Conservation (phyloP, 2,113 vertebrate species). For the Pao palembangensis region DNA sequence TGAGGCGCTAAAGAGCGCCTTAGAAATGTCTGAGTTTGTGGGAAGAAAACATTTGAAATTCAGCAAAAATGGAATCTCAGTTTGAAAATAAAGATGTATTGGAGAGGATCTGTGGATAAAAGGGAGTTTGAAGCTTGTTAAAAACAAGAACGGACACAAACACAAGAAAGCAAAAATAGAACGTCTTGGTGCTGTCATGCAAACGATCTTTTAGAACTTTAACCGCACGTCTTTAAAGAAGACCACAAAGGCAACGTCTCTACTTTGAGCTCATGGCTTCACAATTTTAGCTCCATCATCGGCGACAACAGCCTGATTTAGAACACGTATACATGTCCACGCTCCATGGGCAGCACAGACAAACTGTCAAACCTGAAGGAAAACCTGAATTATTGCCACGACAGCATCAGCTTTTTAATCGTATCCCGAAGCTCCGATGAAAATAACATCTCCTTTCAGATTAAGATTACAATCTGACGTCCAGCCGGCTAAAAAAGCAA, state of each 20-base stretch:
- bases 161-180: not conserved
- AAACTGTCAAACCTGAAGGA: constrained; percentile 66
- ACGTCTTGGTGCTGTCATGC: not conserved
- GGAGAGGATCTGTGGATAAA: no score
- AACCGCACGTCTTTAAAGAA: constrained; percentile 3
- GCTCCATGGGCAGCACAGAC: constrained; percentile 59
- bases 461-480: constrained; percentile 38
- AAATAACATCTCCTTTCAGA: constrained; percentile 53
- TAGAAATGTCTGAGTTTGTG: no score
- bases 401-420: constrained; percentile 66
- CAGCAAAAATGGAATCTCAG: no score
- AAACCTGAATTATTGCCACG: constrained; percentile 67
- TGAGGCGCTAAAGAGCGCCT: no score
- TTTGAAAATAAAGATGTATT: no score
- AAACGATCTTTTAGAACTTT: no score
- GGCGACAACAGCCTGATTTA: constrained; percentile 70
- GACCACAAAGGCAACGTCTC: constrained; percentile 12
- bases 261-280: constrained; percentile 36
- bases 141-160: not conserved
- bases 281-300: constrained; percentile 66
- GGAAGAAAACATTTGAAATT: no score
- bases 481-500: not conserved
- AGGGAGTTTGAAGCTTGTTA: no score
- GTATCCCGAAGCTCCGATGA: constrained; percentile 60
- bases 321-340: constrained; percentile 51